Conservation (phyloP, 2,888 invertebrate species). For the Physocephala rufipes region DNA sequence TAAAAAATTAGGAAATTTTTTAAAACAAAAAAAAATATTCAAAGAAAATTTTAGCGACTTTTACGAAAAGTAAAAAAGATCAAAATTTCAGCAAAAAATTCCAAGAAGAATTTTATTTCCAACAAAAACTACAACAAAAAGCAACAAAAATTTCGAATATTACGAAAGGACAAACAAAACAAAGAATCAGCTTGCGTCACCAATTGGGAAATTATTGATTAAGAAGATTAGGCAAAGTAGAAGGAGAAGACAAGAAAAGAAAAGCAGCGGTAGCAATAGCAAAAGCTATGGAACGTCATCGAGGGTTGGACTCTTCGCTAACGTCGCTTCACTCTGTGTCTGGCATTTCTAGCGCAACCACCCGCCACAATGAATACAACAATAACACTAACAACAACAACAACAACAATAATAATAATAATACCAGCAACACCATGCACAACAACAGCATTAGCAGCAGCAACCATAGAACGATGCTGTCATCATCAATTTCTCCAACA, state of each 20-base stretch:
- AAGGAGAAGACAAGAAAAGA: too few species aligned
- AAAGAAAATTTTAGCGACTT: constrained; percentile 38
- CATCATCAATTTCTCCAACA: constrained; percentile 56
- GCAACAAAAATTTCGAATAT: constrained; percentile 16
- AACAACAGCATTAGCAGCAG: too few species aligned
- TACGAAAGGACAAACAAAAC: too few species aligned
- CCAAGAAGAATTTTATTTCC: constrained; percentile 27
- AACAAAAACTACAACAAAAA: constrained; percentile 28
- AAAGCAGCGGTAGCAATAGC: too few species aligned
- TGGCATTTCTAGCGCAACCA: constrained; percentile 52
- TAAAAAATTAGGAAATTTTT: constrained; percentile 12
- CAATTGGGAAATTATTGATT: too few species aligned
- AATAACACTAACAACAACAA: constrained; percentile 50
- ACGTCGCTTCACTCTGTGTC: constrained; percentile 62
- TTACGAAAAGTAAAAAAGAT: constrained; percentile 48
- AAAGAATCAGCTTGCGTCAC: too few species aligned
- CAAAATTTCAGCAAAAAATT: constrained; percentile 34
- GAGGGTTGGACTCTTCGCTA: constrained; percentile 63
- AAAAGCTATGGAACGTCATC: constrained; percentile 55
- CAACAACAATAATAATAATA: constrained; percentile 46
- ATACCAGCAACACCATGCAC: constrained; percentile 57
- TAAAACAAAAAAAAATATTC: constrained; percentile 22
- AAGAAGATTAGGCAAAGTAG: too few species aligned
- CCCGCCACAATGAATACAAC: constrained; percentile 45
- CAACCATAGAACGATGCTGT: too few species aligned